Conservation (phyloP, 1,140 invertebrate species). For the Cecropterus lyciades region DNA sequence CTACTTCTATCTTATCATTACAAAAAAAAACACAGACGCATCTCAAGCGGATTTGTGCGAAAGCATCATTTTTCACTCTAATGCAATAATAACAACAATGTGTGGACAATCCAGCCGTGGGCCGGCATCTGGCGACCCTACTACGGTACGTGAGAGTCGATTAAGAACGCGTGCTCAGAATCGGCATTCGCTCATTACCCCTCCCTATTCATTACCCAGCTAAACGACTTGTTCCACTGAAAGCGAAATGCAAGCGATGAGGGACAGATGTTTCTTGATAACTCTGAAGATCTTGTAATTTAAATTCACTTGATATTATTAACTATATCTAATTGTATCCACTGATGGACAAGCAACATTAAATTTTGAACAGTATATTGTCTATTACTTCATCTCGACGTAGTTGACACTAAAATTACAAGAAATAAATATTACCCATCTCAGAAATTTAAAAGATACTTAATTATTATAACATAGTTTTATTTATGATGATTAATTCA, state of each 20-base stretch:
- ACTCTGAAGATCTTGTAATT: too few relatives aligned
- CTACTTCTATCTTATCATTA: neutral
- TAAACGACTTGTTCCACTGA: constrained; percentile 53
- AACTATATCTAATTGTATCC: too few relatives aligned
- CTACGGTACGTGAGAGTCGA: constrained; percentile 53
- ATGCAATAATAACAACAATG: constrained; percentile 25
- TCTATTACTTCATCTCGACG: too few relatives aligned
- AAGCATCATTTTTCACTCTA: constrained; percentile 22
- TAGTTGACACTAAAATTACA: too few relatives aligned
- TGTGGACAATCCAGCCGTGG: constrained; percentile 17
- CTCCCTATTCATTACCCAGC: constrained; percentile 68
- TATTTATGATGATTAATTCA: neutral
- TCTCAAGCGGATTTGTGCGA: constrained; percentile 4
- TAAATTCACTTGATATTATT: too few relatives aligned
- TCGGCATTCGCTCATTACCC: constrained; percentile 70
- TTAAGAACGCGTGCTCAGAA: constrained; percentile 71
- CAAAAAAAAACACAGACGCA: constrained; percentile 4
- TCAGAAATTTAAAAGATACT: too few relatives aligned
- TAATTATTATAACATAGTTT: too few relatives aligned
- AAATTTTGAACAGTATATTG: too few relatives aligned
- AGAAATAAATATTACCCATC: too few relatives aligned
- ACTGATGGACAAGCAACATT: too few relatives aligned
- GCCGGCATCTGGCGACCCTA: constrained; percentile 22
- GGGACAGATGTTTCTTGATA: too few relatives aligned
- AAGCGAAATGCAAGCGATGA: too few relatives aligned